These are phyloP conservation scores for Scolanthus callimorphus DNA, from an alignment of 92 coral and sea anemone genomes.

Conservation along the genomic window DNA sequence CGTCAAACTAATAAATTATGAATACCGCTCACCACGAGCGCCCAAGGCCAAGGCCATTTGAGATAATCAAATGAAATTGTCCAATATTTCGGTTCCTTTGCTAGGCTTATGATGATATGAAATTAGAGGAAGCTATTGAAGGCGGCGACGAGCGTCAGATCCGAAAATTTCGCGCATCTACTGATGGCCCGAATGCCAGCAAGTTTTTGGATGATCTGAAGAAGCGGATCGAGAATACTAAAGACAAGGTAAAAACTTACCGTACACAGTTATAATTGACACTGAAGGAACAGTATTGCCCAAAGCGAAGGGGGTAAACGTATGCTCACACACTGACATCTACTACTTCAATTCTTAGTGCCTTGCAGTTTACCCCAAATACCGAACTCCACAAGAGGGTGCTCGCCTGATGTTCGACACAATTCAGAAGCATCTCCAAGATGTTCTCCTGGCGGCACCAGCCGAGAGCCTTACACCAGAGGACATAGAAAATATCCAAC, in stretches of 20 bases:
- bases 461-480: conserved; percentile 34
- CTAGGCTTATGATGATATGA: conserved; percentile 85
- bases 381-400: conserved; percentile 79
- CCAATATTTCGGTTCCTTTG: no score
- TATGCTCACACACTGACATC: no score
- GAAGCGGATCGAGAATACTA: conserved; percentile 52
- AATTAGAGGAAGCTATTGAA: conserved; percentile 53
- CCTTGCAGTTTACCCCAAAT: no score
- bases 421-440: conserved; percentile 57
- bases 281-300: no score
- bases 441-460: conserved; percentile 45
- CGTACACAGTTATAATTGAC: no score
- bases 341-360: no score
- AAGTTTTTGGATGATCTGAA: conserved; percentile 67
- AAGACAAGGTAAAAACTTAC: conserved; percentile 62
- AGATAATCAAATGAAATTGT: no score
- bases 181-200: conserved; percentile 85
- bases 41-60: no score
- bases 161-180: conserved; percentile 70
- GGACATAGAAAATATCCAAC: conserved; percentile 63
- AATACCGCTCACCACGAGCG: no score
- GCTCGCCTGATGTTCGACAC: conserved; percentile 71
- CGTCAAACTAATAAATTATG: no score
- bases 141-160: conserved; percentile 67
- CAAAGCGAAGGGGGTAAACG: no score